Evolutionary conservation across 2,113 vertebrate genomes (phyloP), one percentile per base, ranked within the genome.

Genomic region (Sinocyclocheilus maitianheensis): DNA sequence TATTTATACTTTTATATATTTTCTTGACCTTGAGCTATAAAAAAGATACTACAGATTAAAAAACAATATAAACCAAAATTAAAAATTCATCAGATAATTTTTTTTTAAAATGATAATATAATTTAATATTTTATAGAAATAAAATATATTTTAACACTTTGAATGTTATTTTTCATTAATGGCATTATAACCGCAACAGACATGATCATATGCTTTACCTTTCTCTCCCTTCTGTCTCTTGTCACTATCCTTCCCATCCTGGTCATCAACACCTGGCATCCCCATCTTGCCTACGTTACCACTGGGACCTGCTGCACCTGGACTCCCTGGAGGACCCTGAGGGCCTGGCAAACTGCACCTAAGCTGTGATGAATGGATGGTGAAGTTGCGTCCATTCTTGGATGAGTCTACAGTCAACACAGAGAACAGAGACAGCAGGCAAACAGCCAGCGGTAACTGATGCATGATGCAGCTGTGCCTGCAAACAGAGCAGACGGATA

Each of bases 301-400:
- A 0, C 95, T 92, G 12, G 94, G 55, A 4, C 98, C 98, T 0
- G 95, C 93, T 0, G 84, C 69, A 14, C 98, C 98, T 0, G 97
- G 97, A 24, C 92, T 91, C 0, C 98, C 98, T 0, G 95, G 95
- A 0, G 96, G 95, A 0, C 98, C 98, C 0, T 91, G 92, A 55
- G 97, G 97, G 0, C 98, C 98, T 0, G 97, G 97, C 20, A 97
- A 88, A 90, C 97, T 98, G 92, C 98, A 99, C 0, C 95, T 90
- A 14, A 99, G 91, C 91, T 96, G 95, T 65, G 97, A 96, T 76
- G 96, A 90, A 22, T 95, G 95, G 34, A 94, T 95, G 90, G 92
- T 95, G 90, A 94, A 86, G 90, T 93, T 92, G 22, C 77, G 93
- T 85, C 78, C 94, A 91, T 65, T 93, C 92, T 90, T 95, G 26